Conservation (phyloP, 1,140 invertebrate genomes). For the Schlechtendalia chinensis region DNA sequence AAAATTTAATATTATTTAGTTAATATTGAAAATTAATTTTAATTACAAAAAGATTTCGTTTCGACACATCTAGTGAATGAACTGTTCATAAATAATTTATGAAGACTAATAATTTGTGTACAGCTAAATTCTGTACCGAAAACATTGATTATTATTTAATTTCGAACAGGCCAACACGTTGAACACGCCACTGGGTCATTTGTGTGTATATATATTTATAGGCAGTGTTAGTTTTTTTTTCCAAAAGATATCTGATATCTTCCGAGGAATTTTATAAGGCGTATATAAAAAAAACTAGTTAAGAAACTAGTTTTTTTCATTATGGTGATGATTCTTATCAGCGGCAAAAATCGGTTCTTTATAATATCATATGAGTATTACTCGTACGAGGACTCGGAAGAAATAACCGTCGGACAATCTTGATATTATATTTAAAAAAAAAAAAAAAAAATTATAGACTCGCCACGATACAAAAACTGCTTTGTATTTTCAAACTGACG, state of each 20-base stretch:
- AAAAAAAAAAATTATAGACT: neutral
- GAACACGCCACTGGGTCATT: too few species aligned
- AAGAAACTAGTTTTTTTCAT: conserved; percentile 28
- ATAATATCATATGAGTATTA: neutral
- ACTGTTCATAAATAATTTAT: too few species aligned
- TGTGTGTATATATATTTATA: neutral
- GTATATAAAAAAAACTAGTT: conserved; percentile 17
- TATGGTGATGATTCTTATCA: conserved; percentile 9
- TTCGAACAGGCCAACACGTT: too few species aligned
- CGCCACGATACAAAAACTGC: neutral
- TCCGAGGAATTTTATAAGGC: neutral
- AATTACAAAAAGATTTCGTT: too few species aligned
- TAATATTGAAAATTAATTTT: too few species aligned
- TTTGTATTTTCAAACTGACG: neutral
- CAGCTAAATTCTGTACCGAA: too few species aligned
- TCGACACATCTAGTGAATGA: too few species aligned
- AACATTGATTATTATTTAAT: too few species aligned
- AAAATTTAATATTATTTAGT: too few species aligned
- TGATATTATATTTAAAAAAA: neutral
- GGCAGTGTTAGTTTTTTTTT: neutral
- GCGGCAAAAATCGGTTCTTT: neutral
- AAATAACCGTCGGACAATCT: neutral
- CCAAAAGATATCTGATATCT: conserved; percentile 7
- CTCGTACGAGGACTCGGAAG: neutral
- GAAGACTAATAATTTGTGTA: too few species aligned